Evolutionary conservation across 2,113 vertebrate genomes (phyloP).

Genomic region (Callipepla californica): DNA sequence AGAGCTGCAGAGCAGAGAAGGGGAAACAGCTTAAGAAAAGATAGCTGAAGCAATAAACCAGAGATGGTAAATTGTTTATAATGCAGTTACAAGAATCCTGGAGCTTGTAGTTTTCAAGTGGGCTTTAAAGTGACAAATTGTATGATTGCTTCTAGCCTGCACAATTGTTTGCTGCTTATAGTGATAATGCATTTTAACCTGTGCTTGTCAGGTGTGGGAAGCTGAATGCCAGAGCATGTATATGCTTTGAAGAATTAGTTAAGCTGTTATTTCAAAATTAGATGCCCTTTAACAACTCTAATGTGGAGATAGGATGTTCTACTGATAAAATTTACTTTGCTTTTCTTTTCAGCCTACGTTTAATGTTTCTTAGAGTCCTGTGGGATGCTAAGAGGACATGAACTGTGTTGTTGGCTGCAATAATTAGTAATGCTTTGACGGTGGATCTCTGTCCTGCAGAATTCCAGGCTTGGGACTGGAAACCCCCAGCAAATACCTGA

Average conservation of each 20-base stretch:
- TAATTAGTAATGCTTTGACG: not conserved
- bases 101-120: constrained; percentile 20
- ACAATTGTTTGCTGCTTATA: constrained; percentile 32
- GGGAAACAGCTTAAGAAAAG: not conserved
- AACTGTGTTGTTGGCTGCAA: not conserved
- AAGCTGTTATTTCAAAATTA: constrained; percentile 28
- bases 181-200: constrained; percentile 39
- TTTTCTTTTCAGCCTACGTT: not conserved
- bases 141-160: constrained; percentile 20
- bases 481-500: not conserved
- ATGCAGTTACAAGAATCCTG: not conserved
- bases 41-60: not conserved
- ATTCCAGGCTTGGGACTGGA: not conserved
- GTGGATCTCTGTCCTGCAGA: not conserved
- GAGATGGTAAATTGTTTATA: not conserved
- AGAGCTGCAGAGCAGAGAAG: not conserved
- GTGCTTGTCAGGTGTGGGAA: constrained; percentile 55
- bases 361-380: not conserved
- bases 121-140: constrained; percentile 46
- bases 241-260: not conserved
- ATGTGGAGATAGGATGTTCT: constrained; percentile 11
- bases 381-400: not conserved
- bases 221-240: constrained; percentile 16
- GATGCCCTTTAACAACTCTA: constrained; percentile 25
- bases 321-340: not conserved